phyloP scores from a whole-genome alignment of 2,888 invertebrate genomes.

The Acheta domesticus region DNA sequence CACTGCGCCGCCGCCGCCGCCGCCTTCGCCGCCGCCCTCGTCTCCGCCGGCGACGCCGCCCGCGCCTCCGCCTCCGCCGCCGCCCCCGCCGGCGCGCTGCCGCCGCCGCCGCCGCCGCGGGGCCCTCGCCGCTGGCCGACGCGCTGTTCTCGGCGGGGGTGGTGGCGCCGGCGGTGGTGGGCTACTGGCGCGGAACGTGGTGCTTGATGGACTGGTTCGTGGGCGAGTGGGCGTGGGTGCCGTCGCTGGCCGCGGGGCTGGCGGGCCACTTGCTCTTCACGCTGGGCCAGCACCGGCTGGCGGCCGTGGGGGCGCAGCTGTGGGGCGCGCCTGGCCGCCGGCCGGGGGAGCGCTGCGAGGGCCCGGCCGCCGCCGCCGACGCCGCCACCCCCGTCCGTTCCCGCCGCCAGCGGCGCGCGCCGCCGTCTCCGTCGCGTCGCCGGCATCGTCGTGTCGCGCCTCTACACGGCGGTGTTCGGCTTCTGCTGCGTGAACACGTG shows the following conservation, averaged over 20 bases:
- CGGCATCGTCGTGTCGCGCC: conserved; percentile 66
- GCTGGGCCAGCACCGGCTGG: conserved; percentile 61
- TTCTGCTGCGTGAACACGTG: conserved; percentile 83
- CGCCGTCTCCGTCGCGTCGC: conserved; percentile 53
- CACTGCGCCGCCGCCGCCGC: too few species aligned
- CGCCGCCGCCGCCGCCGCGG: neutral
- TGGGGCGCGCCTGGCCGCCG: conserved; percentile 42
- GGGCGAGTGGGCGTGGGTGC: conserved; percentile 42
- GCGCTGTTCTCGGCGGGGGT: conserved; percentile 66
- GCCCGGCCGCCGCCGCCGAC: conserved; percentile 69
- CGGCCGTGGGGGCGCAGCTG: conserved; percentile 42
- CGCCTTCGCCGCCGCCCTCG: too few species aligned
- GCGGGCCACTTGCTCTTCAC: conserved; percentile 65
- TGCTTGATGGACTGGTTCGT: conserved; percentile 70
- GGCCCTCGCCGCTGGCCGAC: conserved; percentile 67
- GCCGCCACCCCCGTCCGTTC: conserved; percentile 68
- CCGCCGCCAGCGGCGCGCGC: conserved; percentile 69
- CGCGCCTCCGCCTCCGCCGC: too few species aligned
- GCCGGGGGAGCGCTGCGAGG: neutral
- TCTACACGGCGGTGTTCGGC: conserved; percentile 72
- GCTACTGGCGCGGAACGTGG: conserved; percentile 87
- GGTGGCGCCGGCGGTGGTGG: conserved; percentile 76
- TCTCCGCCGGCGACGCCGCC: too few species aligned
- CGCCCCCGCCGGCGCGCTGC: neutral
- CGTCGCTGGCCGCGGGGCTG: neutral